Evolutionary conservation across 2,797 vertebrate genomes (phyloP), one percentile per base, ranked within the genome.

Genomic region (Parambassis ranga): DNA sequence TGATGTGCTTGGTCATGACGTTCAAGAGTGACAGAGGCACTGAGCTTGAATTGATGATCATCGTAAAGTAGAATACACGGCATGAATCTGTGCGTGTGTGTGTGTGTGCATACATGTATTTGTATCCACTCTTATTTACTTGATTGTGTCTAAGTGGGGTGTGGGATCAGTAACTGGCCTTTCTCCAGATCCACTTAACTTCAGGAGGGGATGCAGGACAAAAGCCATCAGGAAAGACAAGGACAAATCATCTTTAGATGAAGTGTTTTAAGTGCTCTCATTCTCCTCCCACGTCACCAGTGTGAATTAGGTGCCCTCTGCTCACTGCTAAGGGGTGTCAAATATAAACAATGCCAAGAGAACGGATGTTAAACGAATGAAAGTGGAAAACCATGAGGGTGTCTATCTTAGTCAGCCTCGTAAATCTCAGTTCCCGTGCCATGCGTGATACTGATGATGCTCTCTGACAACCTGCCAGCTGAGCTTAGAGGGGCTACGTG

Each of bases 201-300:
- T 86, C 71, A 70, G 64, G 74, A 84, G 77, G 66, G 79, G 84
- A 82, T 69, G 44, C 72, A 84, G 89, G 84, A 92, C 87, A 85
- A 87, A 88, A 89, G 86, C 87, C 86, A 77, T 86, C 82, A 72
- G 69, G 75, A 73, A 87, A 89, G 90, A 91, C 90, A 91, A 91
- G 90, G 90, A 92, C 90, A 91, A 91, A 92, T 91, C 90, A 86
- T 90, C 83, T 83, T 91, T 90, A 89, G 84, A 91, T 92, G 83
- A 92, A 91, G 88, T 89, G 83, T 87, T 90, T 89, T 90, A 90
- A 91, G 89, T 87, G 87, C 86, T 84, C 72, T 51, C 81, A 76
- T 87, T 81, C 85, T 79, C 82, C 82, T 82, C 81, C 81, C 82
- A 77, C 67, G 71, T 85, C 80, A 76, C 65, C 71, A 62, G 75